Percentiles rank a stretch among this genome's conserved stretches.
phyloP scores from a whole-genome alignment of 2,888 invertebrate species.

The Catocala sponsa region DNA sequence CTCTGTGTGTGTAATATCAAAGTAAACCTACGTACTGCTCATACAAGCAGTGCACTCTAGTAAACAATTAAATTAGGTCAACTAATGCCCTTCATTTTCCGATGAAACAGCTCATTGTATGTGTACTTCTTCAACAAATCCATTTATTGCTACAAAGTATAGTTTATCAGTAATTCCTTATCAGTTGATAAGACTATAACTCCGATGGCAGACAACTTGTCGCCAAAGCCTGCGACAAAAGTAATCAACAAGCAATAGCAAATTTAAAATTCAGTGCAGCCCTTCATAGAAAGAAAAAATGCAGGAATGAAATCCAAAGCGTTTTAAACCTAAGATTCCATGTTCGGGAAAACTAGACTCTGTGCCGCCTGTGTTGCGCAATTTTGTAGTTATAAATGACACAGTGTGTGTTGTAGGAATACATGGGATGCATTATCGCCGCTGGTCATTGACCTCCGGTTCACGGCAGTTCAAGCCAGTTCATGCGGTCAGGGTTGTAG shows the following conservation, averaged over 20 bases:
- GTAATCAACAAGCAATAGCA: neutral
- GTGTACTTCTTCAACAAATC: too few species aligned
- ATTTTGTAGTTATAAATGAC: constrained; percentile 18
- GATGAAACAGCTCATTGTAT: too few species aligned
- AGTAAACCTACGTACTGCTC: too few species aligned
- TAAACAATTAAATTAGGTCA: too few species aligned
- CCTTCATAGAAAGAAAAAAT: neutral
- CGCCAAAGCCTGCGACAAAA: too few species aligned
- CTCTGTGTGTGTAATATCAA: too few species aligned
- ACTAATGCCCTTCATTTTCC: too few species aligned
- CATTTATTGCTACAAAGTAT: too few species aligned
- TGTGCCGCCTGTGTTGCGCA: neutral
- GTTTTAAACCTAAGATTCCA: constrained; percentile 3
- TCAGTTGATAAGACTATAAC: too few species aligned
- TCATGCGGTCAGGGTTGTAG: constrained; percentile 50
- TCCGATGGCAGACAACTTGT: too few species aligned
- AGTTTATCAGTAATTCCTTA: too few species aligned
- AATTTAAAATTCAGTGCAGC: neutral
- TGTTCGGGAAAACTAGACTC: constrained; percentile 6
- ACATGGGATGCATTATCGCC: constrained; percentile 38
- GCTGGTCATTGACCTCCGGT: constrained; percentile 41
- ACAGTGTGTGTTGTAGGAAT: constrained; percentile 38
- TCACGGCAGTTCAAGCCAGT: constrained; percentile 37
- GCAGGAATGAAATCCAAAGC: neutral
- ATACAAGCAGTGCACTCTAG: too few species aligned